Base-by-base conservation (phyloP, 2,797 vertebrate genomes). In the Ispidina picta region DNA sequence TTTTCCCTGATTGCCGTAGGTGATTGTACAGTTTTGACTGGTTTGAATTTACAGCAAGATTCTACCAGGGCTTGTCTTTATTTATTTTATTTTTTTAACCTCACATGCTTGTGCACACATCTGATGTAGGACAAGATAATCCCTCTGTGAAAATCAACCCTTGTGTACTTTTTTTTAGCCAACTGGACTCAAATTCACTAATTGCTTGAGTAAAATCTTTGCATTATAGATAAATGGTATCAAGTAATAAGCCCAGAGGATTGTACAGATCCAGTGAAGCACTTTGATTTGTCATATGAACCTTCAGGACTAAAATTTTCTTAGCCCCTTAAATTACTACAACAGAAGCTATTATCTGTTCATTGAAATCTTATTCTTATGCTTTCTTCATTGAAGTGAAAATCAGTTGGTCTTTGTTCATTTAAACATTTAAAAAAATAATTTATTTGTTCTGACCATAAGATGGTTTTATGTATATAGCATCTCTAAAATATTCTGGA, bases 251-350 rank as follows among this genome's bases (percentile, higher is more conserved):
- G 54, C 64, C n/a, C 44, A 68, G 64, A 68, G 60, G 56, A 73
- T 51, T 86, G 54, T 35, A 51, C 33, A 68, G 56, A 58, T 54
- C 60, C 41, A 37, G 59, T 59, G 72, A 85, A 93, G 29, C 41
- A 52, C 19, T 81, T 88, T 60, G 46, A 58, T 84, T 88, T 70
- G 63, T 82, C 68, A 70, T 15, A 4, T 56, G 58, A 74, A 46
- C 48, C 43, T 65, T 56, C 39, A 86, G 26, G 35, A 68, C 68
- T 92, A 58, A 54, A 68, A 71, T 88, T 88, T 94, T 92, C 71
- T 68, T 71, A 33, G n/a, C 23, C 31, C 25, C 15, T 66, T 56
- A 29, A 78, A 54, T 71, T 73, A 52, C 82, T 77, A 51, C 54
- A 33, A 22, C 22, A 64, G 60, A 76, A 31, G 22, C 33, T 80